A percentile compares a stretch with the other conserved stretches of the same genome.
Conservation (phyloP, 2,113 vertebrate species). For the Tricholaema leucomelas region DNA sequence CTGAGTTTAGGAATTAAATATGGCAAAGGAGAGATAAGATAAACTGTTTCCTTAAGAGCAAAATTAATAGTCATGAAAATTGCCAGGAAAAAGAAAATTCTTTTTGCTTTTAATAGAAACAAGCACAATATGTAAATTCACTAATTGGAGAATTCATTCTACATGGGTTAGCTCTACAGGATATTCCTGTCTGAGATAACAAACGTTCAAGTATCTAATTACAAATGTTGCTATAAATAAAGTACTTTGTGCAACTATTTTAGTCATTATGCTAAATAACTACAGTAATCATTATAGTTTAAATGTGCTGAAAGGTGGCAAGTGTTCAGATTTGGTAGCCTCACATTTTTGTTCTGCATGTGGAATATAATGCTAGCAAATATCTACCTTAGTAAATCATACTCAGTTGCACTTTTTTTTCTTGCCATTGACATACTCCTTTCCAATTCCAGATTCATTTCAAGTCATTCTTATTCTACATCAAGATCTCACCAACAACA, state of each 20-base stretch:
- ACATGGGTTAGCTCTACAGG: conserved; percentile 30
- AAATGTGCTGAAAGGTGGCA: conserved; percentile 18
- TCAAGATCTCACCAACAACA: background rate
- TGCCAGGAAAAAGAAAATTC: background rate
- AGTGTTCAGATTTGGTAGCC: background rate
- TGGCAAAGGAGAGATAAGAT: background rate
- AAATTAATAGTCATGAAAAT: background rate
- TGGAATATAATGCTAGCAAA: conserved; percentile 9
- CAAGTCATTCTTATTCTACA: background rate
- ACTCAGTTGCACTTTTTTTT: background rate
- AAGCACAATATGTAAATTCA: conserved; percentile 2
- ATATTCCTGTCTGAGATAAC: conserved; percentile 43
- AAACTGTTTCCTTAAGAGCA: background rate
- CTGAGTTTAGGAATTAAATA: background rate
- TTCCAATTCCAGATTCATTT: background rate
- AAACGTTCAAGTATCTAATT: conserved; percentile 51
- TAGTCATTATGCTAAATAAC: conserved; percentile 39
- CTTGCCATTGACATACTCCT: background rate
- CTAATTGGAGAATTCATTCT: conserved; percentile 27
- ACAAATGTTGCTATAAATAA: conserved; percentile 57
- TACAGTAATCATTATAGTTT: conserved; percentile 27
- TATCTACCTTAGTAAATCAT: conserved; percentile 5
- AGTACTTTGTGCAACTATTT: conserved; percentile 51
- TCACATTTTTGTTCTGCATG: conserved; percentile 5
- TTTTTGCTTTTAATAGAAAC: background rate